Evolutionary conservation across 2,113 vertebrate species (phyloP).

Genomic region (Eretmodus cyanostictus): DNA sequence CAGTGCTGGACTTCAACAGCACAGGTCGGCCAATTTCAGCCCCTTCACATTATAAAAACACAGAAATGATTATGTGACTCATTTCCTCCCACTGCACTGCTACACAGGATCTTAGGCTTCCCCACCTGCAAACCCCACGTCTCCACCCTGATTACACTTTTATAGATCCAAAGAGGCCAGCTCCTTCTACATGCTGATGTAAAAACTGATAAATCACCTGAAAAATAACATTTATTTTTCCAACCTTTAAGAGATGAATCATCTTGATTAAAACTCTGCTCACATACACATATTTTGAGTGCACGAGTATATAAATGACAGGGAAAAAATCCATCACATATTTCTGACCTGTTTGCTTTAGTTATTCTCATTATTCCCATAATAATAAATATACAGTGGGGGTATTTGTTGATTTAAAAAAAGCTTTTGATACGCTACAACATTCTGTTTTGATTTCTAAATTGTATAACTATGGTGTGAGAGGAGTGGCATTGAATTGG

Average conservation of each 20-base stretch:
- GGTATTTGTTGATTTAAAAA: too few relatives aligned
- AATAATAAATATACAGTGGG: too few relatives aligned
- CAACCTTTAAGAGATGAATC: not conserved
- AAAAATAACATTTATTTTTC: not conserved
- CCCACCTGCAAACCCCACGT: not conserved
- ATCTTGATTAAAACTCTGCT: not conserved
- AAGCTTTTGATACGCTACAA: too few relatives aligned
- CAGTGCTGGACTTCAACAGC: not conserved
- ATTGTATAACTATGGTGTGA: too few relatives aligned
- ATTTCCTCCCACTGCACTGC: not conserved
- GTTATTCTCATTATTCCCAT: not conserved
- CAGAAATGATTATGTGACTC: not conserved
- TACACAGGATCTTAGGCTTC: not conserved
- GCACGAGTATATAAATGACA: not conserved
- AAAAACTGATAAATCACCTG: not conserved
- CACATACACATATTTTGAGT: not conserved
- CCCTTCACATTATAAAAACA: not conserved
- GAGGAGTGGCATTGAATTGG: too few relatives aligned
- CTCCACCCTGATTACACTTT: not conserved
- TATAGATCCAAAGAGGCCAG: not conserved
- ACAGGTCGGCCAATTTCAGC: not conserved
- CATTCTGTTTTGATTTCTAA: too few relatives aligned
- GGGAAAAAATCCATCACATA: not conserved
- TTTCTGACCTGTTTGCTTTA: not conserved
- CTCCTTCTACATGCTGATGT: not conserved